Base-by-base conservation (phyloP, 2,888 invertebrate species). In the Molanna angustata region DNA sequence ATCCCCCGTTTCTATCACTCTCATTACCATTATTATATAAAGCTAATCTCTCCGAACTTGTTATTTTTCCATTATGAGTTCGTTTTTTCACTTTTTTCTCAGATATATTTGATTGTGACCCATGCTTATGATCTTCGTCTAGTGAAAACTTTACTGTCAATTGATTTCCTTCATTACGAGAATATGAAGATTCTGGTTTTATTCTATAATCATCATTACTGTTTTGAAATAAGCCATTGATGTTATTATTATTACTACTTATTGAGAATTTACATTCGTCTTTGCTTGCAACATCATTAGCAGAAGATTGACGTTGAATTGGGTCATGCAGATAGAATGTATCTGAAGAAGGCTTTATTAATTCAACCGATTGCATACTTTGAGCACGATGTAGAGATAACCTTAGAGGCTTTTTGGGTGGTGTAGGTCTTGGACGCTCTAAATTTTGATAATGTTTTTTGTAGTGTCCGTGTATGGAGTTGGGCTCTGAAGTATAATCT, bases 391-490 rank as follows among this genome's bases (percentile, higher is more conserved):
- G 92, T 44, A 93, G 70, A 0, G 91, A 92, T 33, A 93, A 71
- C 7, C 92, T 78, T 43, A 91, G 69, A 0, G 92, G 93, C 66
- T 93, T 93, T 63, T 91, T 87, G 16, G 92, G 93, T 3, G 92
- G 92, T 11, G 86, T 84, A 0, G 91, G 90, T 49, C 88, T 75
- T 2, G 80, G 74, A 6, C 73, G 66, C 45, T 65, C 64, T 37
- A 65, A 61, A 35, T 69, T 60, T 1, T 73, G 73, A 4, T 73
- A 71, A 56, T 74, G 69, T 62, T 74, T 76, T 49, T 67, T 70
- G 59, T 76, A 75, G 61, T 73, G 72, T 46, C 71, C 68, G 61
- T 70, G 63, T 55, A 75, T 65, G 17, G 77, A 76, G 27, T 74
- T 71, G 1, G 77, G 76, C 62, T 84, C 84, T 0, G 83, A 81